phyloP scores from a whole-genome alignment of 2,888 invertebrate species.

The Incurvaria masculella region DNA sequence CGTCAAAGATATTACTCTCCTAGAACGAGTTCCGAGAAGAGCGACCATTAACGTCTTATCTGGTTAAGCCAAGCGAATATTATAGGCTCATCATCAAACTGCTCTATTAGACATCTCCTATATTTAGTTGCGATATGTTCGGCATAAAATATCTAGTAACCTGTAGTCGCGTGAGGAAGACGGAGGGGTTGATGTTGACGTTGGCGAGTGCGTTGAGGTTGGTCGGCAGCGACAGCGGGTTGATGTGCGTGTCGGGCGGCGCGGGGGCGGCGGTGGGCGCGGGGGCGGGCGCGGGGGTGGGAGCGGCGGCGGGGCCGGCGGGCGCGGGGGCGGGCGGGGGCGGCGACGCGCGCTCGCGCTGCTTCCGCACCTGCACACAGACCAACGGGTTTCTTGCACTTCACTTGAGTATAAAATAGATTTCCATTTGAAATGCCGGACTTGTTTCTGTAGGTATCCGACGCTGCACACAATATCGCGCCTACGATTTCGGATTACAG shows the following conservation, averaged over 20 bases:
- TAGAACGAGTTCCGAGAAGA: no score
- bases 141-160: no score
- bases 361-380: slow-evolving; percentile 35
- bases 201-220: neutral
- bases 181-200: slow-evolving; percentile 35
- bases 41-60: no score
- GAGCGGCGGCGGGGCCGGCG: slow-evolving; percentile 10
- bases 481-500: no score
- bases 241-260: slow-evolving; percentile 23
- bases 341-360: slow-evolving; percentile 34
- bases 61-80: no score
- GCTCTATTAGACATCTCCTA: no score
- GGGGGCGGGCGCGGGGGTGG: slow-evolving; percentile 14
- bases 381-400: neutral
- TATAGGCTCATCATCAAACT: no score
- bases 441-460: no score
- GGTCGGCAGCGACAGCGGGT: slow-evolving; percentile 32
- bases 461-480: no score
- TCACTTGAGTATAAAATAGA: neutral
- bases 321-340: slow-evolving; percentile 16
- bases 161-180: slow-evolving; percentile 52
- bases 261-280: slow-evolving; percentile 13
- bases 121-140: no score
- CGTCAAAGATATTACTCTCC: no score
- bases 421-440: no score